These are phyloP conservation scores for Lydus trimaculatus DNA, from an alignment of 2,888 invertebrate species.

Conservation along the genomic window DNA sequence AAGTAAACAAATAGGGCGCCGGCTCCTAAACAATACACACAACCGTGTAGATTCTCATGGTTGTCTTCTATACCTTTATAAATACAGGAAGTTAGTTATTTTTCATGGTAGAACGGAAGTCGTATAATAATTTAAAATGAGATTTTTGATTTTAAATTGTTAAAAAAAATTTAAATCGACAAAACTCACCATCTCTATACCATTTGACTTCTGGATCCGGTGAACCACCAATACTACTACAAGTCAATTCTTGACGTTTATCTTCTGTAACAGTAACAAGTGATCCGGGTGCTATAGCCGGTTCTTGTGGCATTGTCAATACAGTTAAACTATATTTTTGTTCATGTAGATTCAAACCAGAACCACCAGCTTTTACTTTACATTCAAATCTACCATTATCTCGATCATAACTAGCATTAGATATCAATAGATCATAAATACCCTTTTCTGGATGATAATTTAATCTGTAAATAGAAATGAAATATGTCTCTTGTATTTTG, in stretches of 20 bases:
- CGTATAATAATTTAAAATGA: not conserved
- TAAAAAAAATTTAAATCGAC: not conserved
- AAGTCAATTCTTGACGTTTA: slow-evolving; percentile 76
- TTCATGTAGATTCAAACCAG: slow-evolving; percentile 83
- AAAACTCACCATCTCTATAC: slow-evolving; percentile 73
- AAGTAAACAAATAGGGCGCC: not conserved
- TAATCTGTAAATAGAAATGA: slow-evolving; percentile 64
- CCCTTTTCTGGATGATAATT: slow-evolving; percentile 82
- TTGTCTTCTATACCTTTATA: not conserved
- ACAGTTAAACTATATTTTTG: slow-evolving; percentile 86
- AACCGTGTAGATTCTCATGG: not conserved
- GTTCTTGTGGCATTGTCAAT: slow-evolving; percentile 82
- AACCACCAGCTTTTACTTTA: slow-evolving; percentile 82
- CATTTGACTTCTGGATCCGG: slow-evolving; percentile 89
- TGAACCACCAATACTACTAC: slow-evolving; percentile 87
- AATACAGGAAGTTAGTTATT: not conserved
- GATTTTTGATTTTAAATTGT: not conserved
- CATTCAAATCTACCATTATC: slow-evolving; percentile 95
- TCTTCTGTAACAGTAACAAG: slow-evolving; percentile 85
- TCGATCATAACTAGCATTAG: slow-evolving; percentile 87
- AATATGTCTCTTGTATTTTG: not conserved
- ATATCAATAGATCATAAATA: slow-evolving; percentile 87
- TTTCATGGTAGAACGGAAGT: not conserved
- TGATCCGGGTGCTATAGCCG: slow-evolving; percentile 77
- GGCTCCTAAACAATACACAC: not conserved